Base-by-base conservation (phyloP, 2,888 invertebrate genomes). In the Hedya salicella region DNA sequence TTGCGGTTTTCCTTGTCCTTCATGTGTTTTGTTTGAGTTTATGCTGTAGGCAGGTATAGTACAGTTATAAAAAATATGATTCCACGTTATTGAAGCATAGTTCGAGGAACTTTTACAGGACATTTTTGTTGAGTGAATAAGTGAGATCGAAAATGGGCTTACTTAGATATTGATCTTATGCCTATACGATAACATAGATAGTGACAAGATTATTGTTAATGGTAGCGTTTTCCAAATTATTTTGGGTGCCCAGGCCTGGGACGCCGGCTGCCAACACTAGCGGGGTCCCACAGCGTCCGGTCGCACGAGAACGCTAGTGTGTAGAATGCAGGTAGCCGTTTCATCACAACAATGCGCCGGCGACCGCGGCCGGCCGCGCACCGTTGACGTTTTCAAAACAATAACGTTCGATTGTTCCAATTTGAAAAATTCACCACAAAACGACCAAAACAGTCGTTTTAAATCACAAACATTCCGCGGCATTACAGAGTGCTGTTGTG, bases 361-460 rank as follows among this genome's bases (percentile, higher is more conserved):
- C 81, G 83, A 80, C 77, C 72, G 77, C 79, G 78, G 75, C 79
- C 76, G 77, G 79, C 79, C 82, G 82, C 80, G 78, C 68, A 80
- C 78, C 81, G 81, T 75, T 77, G 72, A 79, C 84, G 88, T 89
- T 91, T 90, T 89, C 87, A 90, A 87, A 91, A 91, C 90, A 90
- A 83, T 81, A 78, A 71, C 77, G 76, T 74, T 78, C 89, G 79
- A 89, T 91, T 90, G 91, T 91, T 90, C 79, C 77, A 77, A 81
- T 86, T 86, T 81, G 78, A 83, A 88, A 89, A 89, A 87, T 87
- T 80, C 81, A 85, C 80, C 76, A 86, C 87, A 89, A 87, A 89
- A 89, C 87, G 86, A 86, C 78, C 80, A 89, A n/a, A 90, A 89
- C 89, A 89, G 80, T 78, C 73, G 74, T 73, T 73, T 80, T 80